Conservation (phyloP, 1,140 invertebrate species). For the Phortica variegata region DNA sequence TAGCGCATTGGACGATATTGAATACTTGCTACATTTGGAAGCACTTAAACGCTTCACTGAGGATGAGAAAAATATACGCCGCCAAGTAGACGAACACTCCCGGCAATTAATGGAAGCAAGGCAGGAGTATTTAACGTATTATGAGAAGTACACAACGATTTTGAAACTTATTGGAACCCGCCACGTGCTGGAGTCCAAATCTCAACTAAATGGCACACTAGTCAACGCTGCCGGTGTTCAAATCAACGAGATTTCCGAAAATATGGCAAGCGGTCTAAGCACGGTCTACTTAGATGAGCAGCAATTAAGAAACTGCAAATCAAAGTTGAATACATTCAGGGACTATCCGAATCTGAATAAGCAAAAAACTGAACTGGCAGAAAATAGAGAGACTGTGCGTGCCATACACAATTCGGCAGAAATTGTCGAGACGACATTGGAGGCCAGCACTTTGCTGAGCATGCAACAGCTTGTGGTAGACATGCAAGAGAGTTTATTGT, state of each 20-base stretch:
- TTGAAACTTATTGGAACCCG: constrained; percentile 16
- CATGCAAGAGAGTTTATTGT: too few species aligned
- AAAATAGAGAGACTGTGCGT: constrained; percentile 13
- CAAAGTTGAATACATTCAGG: constrained; percentile 14
- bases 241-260: background rate
- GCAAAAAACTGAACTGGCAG: constrained; percentile 19
- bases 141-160: constrained; percentile 10
- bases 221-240: background rate
- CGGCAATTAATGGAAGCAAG: constrained; percentile 25
- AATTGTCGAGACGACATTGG: constrained; percentile 23
- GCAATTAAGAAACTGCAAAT: constrained; percentile 11
- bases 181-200: constrained; percentile 3
- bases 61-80: constrained; percentile 23
- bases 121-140: constrained; percentile 27
- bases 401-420: constrained; percentile 14
- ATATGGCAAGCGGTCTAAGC: constrained; percentile 13
- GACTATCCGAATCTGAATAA: constrained; percentile 15
- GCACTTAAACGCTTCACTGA: constrained; percentile 33
- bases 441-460: constrained; percentile 21
- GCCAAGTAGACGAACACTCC: constrained; percentile 37
- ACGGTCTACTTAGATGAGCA: constrained; percentile 1
- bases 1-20: constrained; percentile 26
- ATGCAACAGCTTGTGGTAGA: constrained; percentile 25
- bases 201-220: background rate
- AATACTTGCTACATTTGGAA: constrained; percentile 36